Base-by-base conservation (phyloP, 2,888 invertebrate species). In the Dysmachus trigonus region DNA sequence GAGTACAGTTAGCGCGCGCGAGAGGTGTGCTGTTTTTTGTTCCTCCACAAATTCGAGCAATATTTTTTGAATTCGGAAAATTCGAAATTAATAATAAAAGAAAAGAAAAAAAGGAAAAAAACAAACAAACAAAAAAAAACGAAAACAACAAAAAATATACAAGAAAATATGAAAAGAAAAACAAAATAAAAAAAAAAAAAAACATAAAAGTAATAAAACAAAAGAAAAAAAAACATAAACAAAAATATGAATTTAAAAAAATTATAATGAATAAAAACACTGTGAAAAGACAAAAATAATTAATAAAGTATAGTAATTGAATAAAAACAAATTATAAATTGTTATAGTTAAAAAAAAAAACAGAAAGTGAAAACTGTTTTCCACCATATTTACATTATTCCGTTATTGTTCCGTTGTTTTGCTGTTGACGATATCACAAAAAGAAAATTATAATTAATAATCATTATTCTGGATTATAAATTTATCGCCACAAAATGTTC, bases 1-100 rank as follows among this genome's bases (percentile, higher is more conserved):
- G 79, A 79, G 79, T 79, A 30, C 15, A 79, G 79, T 79, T 79
- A 47, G 79, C 79, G 79, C 79, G 79, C 79, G 79, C 47, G 79
- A 79, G 79, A 79, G 79, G 79, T 79, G 79, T 79, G 79, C 79
- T 79, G 79, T 79, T 79, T 79, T 79, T 79, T 79, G 79, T 79
- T 79, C 79, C 79, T 79, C 79, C 79, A 22, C 18, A 62, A 62
- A 79, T 47, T 79, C 79, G 79, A 47, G 31, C 79, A 79, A 79
- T 79, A 79, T 79, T 79, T 62, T 79, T 79, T 79, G 51, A 31
- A 33, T 51, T 51, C 79, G 79, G 73, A 30, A 79, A 62, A 62
- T 62, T 47, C 47, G 79, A 79, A 79, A 51, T 47, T 51, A 47
- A 27, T 30, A 47, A 79, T 47, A 79, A 79, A 79, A 30, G 5